Conservation (phyloP, 2,888 invertebrate species). For the Nephrotoma guestfalica region DNA sequence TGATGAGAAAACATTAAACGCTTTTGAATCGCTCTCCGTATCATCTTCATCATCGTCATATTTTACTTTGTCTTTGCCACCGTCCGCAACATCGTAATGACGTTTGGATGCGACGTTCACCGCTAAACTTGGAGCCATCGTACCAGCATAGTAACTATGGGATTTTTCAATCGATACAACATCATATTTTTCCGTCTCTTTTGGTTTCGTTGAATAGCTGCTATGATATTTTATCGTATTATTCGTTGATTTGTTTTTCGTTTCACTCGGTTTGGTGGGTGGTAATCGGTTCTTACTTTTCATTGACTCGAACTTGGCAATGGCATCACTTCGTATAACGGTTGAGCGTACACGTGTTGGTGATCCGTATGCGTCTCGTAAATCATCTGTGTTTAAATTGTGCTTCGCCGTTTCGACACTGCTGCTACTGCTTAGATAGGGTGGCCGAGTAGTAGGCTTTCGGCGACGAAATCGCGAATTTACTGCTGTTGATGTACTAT, state of each 20-base stretch:
- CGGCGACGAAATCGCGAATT: slow-evolving; percentile 16
- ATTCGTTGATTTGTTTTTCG: not conserved
- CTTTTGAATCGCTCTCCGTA: not conserved
- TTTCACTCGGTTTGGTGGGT: slow-evolving; percentile 6
- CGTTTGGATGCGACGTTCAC: not conserved
- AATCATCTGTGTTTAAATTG: slow-evolving; percentile 24
- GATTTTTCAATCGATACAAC: slow-evolving; percentile 28
- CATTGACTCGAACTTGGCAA: slow-evolving; percentile 3
- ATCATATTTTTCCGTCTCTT: slow-evolving; percentile 9
- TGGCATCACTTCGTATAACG: not conserved
- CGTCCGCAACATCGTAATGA: not conserved
- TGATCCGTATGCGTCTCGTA: slow-evolving; percentile 25
- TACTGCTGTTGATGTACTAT: slow-evolving; percentile 6
- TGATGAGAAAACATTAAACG: slow-evolving; percentile 4
- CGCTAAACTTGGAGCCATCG: slow-evolving; percentile 15
- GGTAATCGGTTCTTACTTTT: not conserved
- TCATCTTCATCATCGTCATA: not conserved
- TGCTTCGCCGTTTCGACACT: slow-evolving; percentile 16
- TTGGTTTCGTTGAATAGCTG: not conserved
- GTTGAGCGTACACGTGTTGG: slow-evolving; percentile 12
- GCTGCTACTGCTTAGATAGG: not conserved
- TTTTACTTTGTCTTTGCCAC: not conserved
- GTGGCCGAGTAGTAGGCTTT: slow-evolving; percentile 12
- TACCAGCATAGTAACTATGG: slow-evolving; percentile 31
- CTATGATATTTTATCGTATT: slow-evolving; percentile 4